Base-by-base conservation (phyloP, 1,140 invertebrate genomes). In the Dermatophagoides farinae region DNA sequence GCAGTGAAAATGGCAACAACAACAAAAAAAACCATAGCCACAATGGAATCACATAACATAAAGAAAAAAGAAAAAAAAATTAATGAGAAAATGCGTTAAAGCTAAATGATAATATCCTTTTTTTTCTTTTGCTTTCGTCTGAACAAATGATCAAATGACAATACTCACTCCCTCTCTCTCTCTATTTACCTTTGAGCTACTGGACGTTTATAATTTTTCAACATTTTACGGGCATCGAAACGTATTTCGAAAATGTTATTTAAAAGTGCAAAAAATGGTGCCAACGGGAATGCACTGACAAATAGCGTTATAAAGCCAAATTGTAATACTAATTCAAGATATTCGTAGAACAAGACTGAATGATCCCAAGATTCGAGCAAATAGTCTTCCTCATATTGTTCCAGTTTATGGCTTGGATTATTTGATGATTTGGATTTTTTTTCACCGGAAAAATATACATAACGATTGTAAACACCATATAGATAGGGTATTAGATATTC, bases 301-400 rank as follows among this genome's bases (percentile, higher is more conserved):
- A 91, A 90, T 53, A 90, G 82, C 6, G 86, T 89, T 22, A 90
- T 82, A 73, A 89, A 89, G 8, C 87, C 86, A 73, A 88, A 89
- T 69, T 90, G 86, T 23, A 89, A 73, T n/a, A 88, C 84, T 88
- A 97, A 96, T 79, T 97, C 92, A 54, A 97, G 75, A 74, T 97
- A 97, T 74, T 97, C 92, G 5, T 87, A 86, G 73, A 96, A 97
- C 12, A 97, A 75, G 66, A 88, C 87, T 71, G 87, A 80, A 50
- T 87, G 79, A 22, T 86, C 87, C 77, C 89, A 93, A 65, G 87
- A 81, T 6, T 88, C 77, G 40, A 97, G 74, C 69, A 87, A 85
- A 68, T 85, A 93, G 71, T 98, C 93, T 66, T 84, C 82, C 63
- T 90, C 80, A 86, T 88, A 97, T 58, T 87, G 82, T 25, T 78